phyloP scores from a whole-genome alignment of 2,113 vertebrate species.

The Spermophilus dauricus region DNA sequence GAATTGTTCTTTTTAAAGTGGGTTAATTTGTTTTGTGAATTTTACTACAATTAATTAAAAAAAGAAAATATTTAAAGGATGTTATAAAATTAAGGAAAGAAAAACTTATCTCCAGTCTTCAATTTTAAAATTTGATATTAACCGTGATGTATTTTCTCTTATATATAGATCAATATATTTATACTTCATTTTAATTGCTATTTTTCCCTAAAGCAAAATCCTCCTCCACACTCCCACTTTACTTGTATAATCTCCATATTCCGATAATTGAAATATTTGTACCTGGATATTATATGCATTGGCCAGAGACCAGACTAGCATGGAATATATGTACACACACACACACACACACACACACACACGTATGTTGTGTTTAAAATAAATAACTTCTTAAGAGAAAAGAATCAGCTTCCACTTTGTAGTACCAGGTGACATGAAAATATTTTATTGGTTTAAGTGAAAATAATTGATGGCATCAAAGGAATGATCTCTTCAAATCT shows the following conservation, averaged over 20 bases:
- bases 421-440: neutral
- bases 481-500: neutral
- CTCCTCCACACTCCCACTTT: accelerated
- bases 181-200: neutral
- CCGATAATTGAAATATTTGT: neutral
- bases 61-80: neutral
- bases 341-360: too few species aligned
- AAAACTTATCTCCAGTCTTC: neutral
- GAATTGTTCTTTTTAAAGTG: neutral
- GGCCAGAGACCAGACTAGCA: neutral
- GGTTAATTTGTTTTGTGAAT: neutral
- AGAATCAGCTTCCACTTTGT: neutral
- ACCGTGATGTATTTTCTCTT: neutral
- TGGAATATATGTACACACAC: too few species aligned
- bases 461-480: neutral
- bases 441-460: neutral
- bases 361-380: neutral
- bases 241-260: neutral
- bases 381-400: neutral
- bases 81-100: neutral
- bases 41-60: neutral
- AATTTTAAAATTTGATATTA: neutral
- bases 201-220: neutral
- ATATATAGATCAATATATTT: neutral
- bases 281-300: neutral